Evolutionary conservation across 2,113 vertebrate species (phyloP).

Genomic region (human (Homo sapiens)): DNA sequence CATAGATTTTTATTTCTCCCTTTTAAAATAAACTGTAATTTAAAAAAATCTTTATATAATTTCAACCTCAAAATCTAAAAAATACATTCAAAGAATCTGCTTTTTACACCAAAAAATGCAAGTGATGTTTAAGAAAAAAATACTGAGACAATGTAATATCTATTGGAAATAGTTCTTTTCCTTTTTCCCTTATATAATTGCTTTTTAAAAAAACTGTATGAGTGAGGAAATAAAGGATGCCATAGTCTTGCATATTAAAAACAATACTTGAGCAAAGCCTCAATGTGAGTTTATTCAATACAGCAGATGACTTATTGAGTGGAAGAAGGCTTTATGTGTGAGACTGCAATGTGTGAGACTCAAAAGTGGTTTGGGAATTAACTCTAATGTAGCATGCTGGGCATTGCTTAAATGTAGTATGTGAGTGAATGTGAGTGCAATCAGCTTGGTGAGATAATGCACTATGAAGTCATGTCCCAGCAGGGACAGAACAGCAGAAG

Average conservation of each 20-base stretch:
- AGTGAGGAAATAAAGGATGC: not conserved
- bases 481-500: not conserved
- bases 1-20: not conserved
- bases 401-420: not conserved
- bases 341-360: not conserved
- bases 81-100: not conserved
- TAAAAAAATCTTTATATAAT: constrained; percentile 31
- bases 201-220: not conserved
- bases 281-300: not conserved
- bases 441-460: not conserved
- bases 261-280: not conserved
- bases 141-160: not conserved
- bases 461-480: not conserved
- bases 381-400: no score
- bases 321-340: not conserved
- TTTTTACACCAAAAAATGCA: not conserved
- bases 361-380: not conserved
- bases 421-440: not conserved
- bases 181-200: not conserved
- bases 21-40: constrained; percentile 20
- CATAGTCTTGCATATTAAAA: not conserved
- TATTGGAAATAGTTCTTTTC: not conserved
- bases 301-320: not conserved
- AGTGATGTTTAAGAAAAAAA: not conserved
- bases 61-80: constrained; percentile 31